These are phyloP conservation scores for Lycopodina hypogea DNA, from an alignment of 37 sponge, comb jelly and placozoan species.

Conservation along the genomic window DNA sequence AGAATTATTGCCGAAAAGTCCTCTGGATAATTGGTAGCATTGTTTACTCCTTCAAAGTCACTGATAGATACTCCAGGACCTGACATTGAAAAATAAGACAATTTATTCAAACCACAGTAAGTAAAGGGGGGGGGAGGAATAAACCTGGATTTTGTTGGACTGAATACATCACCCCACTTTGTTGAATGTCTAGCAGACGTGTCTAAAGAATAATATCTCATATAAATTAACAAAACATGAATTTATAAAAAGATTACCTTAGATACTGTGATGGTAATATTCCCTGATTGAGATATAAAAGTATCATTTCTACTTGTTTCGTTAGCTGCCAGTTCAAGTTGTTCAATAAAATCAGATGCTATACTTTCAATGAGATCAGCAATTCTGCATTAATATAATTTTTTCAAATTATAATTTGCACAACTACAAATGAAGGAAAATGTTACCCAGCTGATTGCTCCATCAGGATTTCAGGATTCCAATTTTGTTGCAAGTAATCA, in stretches of 20 bases:
- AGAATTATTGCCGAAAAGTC: background rate
- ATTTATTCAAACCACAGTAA: background rate
- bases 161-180: background rate
- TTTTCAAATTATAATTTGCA: background rate
- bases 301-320: background rate
- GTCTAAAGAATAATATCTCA: background rate
- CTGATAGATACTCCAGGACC: background rate
- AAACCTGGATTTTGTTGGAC: background rate
- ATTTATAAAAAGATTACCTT: background rate
- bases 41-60: background rate
- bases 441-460: background rate
- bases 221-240: background rate
- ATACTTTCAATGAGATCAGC: background rate
- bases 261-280: background rate
- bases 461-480: background rate
- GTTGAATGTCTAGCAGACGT: background rate
- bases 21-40: background rate
- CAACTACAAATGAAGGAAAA: background rate
- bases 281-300: background rate
- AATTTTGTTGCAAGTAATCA: constrained; percentile 5
- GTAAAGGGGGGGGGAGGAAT: background rate
- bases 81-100: background rate
- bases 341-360: background rate
- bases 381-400: background rate
- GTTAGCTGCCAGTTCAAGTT: background rate